phyloP scores from a whole-genome alignment of 2,888 invertebrate genomes.

The Plagiodera versicolora region DNA sequence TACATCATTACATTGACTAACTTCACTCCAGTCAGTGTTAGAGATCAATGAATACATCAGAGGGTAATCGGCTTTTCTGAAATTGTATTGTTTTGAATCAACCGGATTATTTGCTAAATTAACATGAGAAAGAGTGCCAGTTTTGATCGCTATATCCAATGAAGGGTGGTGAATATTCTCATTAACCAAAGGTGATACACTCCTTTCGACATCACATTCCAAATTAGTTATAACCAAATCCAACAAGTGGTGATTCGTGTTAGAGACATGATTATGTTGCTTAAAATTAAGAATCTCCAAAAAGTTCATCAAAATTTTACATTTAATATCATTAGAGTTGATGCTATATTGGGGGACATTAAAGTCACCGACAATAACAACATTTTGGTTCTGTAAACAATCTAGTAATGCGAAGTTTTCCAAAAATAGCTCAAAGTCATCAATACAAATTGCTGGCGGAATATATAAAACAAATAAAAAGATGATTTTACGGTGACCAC shows the following conservation, averaged over 20 bases:
- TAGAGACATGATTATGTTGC: neutral
- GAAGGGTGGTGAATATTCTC: neutral
- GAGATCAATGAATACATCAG: slow-evolving; percentile 2
- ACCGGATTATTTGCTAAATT: neutral
- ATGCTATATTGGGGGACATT: neutral
- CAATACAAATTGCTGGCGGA: neutral
- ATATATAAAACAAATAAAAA: slow-evolving; percentile 9
- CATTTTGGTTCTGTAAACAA: neutral
- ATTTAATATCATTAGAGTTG: no score
- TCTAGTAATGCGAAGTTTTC: neutral
- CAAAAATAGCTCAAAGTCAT: slow-evolving; percentile 7
- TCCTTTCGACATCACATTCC: neutral
- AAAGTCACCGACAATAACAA: slow-evolving; percentile 13
- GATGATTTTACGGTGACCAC: neutral
- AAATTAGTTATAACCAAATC: neutral
- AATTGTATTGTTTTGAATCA: neutral
- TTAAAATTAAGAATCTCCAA: neutral
- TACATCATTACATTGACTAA: neutral
- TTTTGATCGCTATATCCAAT: neutral
- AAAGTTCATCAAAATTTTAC: neutral
- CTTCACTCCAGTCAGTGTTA: neutral
- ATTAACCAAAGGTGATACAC: neutral
- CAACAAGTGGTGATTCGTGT: neutral
- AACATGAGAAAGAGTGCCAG: neutral
- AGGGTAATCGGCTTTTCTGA: slow-evolving; percentile 1